Conservation (phyloP, 2,888 invertebrate genomes). For the Lymantria monacha region DNA sequence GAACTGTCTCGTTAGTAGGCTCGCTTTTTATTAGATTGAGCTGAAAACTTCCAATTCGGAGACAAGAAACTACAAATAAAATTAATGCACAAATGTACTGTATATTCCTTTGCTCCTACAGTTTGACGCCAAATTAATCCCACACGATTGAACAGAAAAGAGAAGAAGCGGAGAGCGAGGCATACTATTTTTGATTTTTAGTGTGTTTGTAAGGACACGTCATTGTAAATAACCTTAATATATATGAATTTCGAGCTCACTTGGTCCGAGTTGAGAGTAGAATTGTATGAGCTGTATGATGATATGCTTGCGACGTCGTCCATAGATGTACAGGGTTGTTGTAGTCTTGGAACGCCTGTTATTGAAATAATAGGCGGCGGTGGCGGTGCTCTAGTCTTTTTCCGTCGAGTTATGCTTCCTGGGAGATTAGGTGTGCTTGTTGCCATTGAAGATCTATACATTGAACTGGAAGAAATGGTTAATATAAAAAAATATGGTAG, state of each 20-base stretch:
- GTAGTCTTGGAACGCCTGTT: slow-evolving; percentile 33
- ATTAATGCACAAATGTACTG: too few relatives aligned
- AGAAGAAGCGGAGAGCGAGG: too few relatives aligned
- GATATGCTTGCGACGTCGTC: slow-evolving; percentile 74
- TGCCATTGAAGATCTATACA: slow-evolving; percentile 62
- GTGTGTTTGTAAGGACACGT: too few relatives aligned
- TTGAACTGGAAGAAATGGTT: slow-evolving; percentile 45
- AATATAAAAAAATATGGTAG: not conserved
- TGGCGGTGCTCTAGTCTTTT: slow-evolving; percentile 86
- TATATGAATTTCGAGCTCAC: slow-evolving; percentile 35
- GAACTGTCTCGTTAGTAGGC: too few relatives aligned
- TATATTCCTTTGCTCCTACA: too few relatives aligned
- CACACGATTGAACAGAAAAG: too few relatives aligned
- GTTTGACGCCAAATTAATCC: too few relatives aligned
- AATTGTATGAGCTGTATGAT: slow-evolving; percentile 70
- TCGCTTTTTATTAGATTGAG: too few relatives aligned
- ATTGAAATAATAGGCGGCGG: slow-evolving; percentile 74
- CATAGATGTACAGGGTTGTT: slow-evolving; percentile 55
- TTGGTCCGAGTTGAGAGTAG: slow-evolving; percentile 66
- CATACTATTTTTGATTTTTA: too few relatives aligned
- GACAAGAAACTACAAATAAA: too few relatives aligned
- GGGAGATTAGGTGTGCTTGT: slow-evolving; percentile 72
- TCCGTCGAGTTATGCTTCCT: slow-evolving; percentile 72
- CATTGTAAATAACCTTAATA: too few relatives aligned
- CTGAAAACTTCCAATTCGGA: too few relatives aligned